phyloP scores from a whole-genome alignment of 2,113 vertebrate species.

The Stigmatopora nigra region DNA sequence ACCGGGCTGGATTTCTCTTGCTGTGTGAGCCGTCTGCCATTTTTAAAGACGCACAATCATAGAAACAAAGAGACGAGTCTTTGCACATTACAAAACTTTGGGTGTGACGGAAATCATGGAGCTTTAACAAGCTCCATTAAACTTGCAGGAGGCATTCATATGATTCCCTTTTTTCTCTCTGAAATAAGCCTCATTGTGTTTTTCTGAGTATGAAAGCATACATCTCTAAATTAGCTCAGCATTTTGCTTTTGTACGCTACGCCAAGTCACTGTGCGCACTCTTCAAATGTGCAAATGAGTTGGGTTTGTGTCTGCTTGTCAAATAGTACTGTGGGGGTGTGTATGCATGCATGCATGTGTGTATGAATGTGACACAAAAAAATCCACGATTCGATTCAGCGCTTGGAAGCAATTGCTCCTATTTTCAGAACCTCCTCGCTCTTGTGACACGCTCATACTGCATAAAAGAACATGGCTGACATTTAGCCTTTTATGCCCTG shows the following conservation, averaged over 20 bases:
- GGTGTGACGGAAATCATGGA: conserved; percentile 8
- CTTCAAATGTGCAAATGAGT: conserved; percentile 26
- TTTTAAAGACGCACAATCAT: conserved; percentile 31
- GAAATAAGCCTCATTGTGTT: conserved; percentile 10
- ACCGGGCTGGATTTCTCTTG: conserved; percentile 9
- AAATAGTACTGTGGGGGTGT: conserved; percentile 4
- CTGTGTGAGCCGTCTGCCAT: conserved; percentile 24
- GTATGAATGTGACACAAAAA: conserved; percentile 50
- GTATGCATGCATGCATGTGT: not conserved
- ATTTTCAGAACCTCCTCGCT: conserved; percentile 47
- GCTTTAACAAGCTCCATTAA: conserved; percentile 39
- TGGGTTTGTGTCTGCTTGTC: conserved; percentile 13
- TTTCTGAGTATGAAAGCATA: conserved; percentile 6
- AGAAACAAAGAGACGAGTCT: conserved; percentile 27
- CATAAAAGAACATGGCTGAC: conserved; percentile 53
- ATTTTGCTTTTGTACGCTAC: conserved; percentile 7
- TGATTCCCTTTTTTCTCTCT: conserved; percentile 4
- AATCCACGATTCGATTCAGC: conserved; percentile 51
- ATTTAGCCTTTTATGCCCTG: conserved; percentile 46
- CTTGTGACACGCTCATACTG: conserved; percentile 39
- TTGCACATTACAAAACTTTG: conserved; percentile 6
- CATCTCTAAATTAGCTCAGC: conserved; percentile 4
- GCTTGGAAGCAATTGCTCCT: conserved; percentile 52
- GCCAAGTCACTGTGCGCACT: conserved; percentile 13
- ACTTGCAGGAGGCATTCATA: conserved; percentile 22